Conservation (phyloP, 2,797 vertebrate species). For the Sphenodon punctatus region DNA sequence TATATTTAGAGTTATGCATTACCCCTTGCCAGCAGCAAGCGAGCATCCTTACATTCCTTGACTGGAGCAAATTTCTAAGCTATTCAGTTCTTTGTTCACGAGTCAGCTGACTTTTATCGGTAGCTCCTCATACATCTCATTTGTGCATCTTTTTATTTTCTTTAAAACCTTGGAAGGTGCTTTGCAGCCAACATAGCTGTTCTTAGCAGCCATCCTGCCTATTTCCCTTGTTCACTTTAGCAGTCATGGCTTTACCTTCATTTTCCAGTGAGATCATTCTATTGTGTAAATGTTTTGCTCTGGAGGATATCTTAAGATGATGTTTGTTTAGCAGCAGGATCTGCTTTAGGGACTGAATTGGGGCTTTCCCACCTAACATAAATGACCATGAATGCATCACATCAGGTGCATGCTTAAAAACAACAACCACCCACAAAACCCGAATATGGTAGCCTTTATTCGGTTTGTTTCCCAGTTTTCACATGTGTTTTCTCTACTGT, state of each 20-base stretch:
- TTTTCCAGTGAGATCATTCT: conserved; percentile 24
- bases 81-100: conserved; percentile 37
- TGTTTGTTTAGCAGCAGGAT: conserved; percentile 48
- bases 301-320: conserved; percentile 24
- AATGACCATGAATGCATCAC: conserved; percentile 22
- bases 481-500: conserved; percentile 25
- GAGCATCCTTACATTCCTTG: conserved; percentile 45
- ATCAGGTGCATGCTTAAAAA: conserved; percentile 44
- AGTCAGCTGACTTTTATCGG: conserved; percentile 50
- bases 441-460: conserved; percentile 45
- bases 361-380: conserved; percentile 32
- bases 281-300: conserved; percentile 23
- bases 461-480: conserved; percentile 42
- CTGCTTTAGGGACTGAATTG: conserved; percentile 49
- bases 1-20: conserved; percentile 36
- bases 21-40: conserved; percentile 55
- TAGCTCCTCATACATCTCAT: conserved; percentile 13
- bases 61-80: conserved; percentile 45
- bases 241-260: neutral
- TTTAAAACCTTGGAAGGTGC: neutral
- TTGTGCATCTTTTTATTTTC: conserved; percentile 23
- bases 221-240: neutral
- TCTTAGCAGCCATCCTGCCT: conserved; percentile 4
- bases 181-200: conserved; percentile 31
- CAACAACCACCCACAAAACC: conserved; percentile 41